A percentile compares a stretch with the other conserved stretches of the same genome.
Evolutionary conservation across 2,888 invertebrate genomes (phyloP).

Genomic region (Eristalis tenax): DNA sequence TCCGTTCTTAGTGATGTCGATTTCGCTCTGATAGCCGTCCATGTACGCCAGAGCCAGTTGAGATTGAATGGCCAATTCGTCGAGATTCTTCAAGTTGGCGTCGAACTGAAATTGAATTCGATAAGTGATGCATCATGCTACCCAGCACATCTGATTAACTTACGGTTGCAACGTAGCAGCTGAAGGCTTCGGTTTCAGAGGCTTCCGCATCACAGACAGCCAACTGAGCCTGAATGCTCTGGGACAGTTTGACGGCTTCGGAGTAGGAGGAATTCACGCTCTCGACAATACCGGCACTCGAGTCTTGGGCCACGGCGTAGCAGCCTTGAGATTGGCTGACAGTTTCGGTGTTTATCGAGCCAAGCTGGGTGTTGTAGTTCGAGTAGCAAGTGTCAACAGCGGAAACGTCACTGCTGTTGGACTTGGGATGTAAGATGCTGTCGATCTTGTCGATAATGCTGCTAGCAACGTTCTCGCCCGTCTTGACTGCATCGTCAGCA

Average conservation of each 20-base stretch:
- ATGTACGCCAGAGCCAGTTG: constrained; percentile 20
- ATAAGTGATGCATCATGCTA: neutral
- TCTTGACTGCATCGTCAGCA: neutral
- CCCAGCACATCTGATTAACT: neutral
- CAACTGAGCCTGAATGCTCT: constrained; percentile 9
- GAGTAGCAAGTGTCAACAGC: constrained; percentile 2
- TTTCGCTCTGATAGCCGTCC: constrained; percentile 5
- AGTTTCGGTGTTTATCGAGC: neutral
- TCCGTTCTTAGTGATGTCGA: constrained; percentile 14
- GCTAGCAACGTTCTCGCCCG: neutral
- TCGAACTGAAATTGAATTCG: constrained; percentile 1
- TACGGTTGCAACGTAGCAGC: constrained; percentile 20
- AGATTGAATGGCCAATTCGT: constrained; percentile 14
- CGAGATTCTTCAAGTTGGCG: constrained; percentile 15
- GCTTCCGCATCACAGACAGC: constrained; percentile 10
- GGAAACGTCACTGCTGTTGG: neutral
- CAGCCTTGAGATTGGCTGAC: neutral
- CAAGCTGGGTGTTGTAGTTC: neutral
- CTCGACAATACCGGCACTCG: neutral
- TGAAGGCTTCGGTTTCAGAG: neutral
- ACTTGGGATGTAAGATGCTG: neutral
- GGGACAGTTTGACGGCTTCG: neutral
- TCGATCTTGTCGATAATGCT: constrained; percentile 4
- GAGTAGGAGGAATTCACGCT: neutral
- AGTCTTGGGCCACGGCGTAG: neutral